phyloP scores from a whole-genome alignment of 1,140 invertebrate species.

The Eumeta japonica region DNA sequence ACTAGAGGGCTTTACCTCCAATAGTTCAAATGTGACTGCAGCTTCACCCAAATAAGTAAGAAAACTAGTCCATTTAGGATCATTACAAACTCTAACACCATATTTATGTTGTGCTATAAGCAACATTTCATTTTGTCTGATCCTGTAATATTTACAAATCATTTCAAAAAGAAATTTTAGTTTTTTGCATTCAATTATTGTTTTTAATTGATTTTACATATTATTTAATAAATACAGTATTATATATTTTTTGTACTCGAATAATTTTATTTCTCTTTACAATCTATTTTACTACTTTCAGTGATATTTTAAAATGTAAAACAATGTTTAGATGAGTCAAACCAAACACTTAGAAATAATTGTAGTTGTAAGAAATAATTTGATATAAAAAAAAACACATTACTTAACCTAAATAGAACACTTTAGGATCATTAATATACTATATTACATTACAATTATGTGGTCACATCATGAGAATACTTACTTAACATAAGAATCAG shows the following conservation, averaged over 20 bases:
- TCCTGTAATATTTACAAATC: slow-evolving; percentile 31
- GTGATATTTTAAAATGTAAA: too few relatives aligned
- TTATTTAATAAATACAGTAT: too few relatives aligned
- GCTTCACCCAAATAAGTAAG: slow-evolving; percentile 60
- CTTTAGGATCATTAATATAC: too few relatives aligned
- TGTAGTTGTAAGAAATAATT: slow-evolving; percentile 6
- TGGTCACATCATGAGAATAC: too few relatives aligned
- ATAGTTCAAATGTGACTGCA: slow-evolving; percentile 63
- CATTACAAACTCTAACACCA: slow-evolving; percentile 49
- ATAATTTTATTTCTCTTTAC: too few relatives aligned
- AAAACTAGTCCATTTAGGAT: slow-evolving; percentile 47
- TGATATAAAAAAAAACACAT: not conserved
- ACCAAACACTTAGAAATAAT: slow-evolving; percentile 1
- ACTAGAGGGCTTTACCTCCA: slow-evolving; percentile 61
- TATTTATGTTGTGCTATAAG: slow-evolving; percentile 64
- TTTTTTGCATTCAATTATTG: not conserved
- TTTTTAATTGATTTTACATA: not conserved
- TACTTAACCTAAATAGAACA: too few relatives aligned
- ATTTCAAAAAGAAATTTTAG: slow-evolving; percentile 4
- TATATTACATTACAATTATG: too few relatives aligned
- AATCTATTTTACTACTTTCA: too few relatives aligned
- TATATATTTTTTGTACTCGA: too few relatives aligned
- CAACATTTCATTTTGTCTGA: slow-evolving; percentile 59
- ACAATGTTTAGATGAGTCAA: too few relatives aligned
- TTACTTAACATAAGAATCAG: slow-evolving; percentile 45